Evolutionary conservation across 2,113 vertebrate genomes (phyloP).

Genomic region (Chaetorhynchus papuensis): DNA sequence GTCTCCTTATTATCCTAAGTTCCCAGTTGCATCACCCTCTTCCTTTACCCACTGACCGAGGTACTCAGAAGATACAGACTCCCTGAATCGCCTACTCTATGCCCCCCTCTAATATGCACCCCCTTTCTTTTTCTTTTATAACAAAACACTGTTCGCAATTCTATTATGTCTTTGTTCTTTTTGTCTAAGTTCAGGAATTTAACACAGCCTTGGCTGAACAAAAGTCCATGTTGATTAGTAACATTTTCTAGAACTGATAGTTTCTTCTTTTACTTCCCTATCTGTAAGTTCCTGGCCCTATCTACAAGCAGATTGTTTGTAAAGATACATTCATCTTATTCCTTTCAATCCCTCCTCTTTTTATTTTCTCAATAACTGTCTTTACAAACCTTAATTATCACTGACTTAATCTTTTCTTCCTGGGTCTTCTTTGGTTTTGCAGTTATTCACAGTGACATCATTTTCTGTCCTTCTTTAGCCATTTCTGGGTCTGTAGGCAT

Average conservation of each 20-base stretch:
- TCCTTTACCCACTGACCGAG: neutral
- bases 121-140: neutral
- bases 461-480: neutral
- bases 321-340: neutral
- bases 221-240: neutral
- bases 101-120: neutral
- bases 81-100: accelerated
- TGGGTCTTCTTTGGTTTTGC: neutral
- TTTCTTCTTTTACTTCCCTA: neutral
- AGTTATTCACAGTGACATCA: accelerated
- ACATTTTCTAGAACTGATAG: neutral
- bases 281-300: neutral
- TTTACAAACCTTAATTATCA: neutral
- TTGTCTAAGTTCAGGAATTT: neutral
- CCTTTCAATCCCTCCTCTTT: neutral
- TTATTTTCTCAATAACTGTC: neutral
- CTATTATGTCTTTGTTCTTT: neutral
- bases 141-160: neutral
- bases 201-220: neutral
- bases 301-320: neutral
- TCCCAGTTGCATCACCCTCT: accelerated
- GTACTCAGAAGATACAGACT: neutral
- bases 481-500: neutral
- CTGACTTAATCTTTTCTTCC: neutral
- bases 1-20: neutral